Conservation (phyloP, 1,140 invertebrate genomes). For the Hormaphis cornu region DNA sequence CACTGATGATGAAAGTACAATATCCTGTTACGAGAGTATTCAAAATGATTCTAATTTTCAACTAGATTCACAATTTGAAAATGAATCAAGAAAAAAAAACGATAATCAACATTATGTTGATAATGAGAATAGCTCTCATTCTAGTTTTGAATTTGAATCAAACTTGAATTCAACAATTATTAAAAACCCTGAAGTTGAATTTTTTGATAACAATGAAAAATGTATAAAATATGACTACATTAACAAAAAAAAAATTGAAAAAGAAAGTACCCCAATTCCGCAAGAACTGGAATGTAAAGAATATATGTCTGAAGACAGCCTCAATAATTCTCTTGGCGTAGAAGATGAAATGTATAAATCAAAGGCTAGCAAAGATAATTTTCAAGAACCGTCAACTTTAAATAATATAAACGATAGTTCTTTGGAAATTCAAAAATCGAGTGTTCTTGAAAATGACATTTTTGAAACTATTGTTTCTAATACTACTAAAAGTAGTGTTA, state of each 20-base stretch:
- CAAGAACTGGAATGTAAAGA: slow-evolving; percentile 8
- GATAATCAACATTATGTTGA: background rate
- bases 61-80: background rate
- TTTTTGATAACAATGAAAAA: background rate
- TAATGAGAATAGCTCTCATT: background rate
- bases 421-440: background rate
- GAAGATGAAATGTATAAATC: background rate
- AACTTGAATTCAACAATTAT: background rate
- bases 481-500: background rate
- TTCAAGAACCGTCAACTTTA: background rate
- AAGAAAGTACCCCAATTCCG: background rate
- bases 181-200: background rate
- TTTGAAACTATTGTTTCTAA: background rate
- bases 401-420: background rate
- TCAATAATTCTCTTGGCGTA: background rate
- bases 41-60: background rate
- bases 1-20: background rate
- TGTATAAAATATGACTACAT: background rate
- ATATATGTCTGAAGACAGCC: slow-evolving; percentile 3
- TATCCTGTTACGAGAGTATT: background rate
- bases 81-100: background rate
- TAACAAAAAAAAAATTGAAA: background rate
- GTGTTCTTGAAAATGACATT: background rate
- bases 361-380: background rate
- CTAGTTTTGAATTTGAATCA: background rate